phyloP scores from a whole-genome alignment of 2,113 vertebrate genomes.

The Panthera tigris region DNA sequence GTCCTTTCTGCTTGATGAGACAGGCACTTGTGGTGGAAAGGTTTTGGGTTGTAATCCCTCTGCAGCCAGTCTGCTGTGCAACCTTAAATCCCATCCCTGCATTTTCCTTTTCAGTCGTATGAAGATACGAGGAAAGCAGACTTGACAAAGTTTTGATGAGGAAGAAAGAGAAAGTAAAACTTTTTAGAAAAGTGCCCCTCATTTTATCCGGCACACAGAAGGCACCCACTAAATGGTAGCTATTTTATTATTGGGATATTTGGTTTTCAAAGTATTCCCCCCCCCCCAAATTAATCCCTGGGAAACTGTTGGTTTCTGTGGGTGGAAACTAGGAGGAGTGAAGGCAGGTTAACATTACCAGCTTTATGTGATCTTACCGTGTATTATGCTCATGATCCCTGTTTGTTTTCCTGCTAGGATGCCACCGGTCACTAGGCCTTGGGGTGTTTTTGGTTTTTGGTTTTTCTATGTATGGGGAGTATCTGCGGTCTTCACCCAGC shows the following conservation, averaged over 20 bases:
- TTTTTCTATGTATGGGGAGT: background rate
- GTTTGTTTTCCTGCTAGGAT: background rate
- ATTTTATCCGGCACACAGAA: background rate
- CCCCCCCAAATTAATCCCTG: background rate
- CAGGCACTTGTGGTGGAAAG: background rate
- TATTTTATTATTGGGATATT: background rate
- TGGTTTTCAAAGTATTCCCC: background rate
- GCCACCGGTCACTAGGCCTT: background rate
- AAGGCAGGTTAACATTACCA: background rate
- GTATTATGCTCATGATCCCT: rapidly evolving
- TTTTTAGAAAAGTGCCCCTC: background rate
- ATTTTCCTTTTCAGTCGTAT: background rate
- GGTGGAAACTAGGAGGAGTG: background rate
- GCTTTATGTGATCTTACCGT: rapidly evolving
- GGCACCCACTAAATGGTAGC: background rate
- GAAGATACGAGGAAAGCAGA: background rate
- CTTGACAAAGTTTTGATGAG: background rate
- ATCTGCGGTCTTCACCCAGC: background rate
- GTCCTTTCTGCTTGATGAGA: background rate
- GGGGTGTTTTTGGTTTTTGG: background rate
- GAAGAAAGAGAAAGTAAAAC: background rate
- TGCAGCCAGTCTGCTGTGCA: background rate
- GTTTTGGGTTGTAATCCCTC: background rate
- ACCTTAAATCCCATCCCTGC: background rate
- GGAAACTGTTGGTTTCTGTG: background rate